These are phyloP conservation scores for Phenganax subtilis DNA, from an alignment of 92 coral and sea anemone species.

Conservation along the genomic window DNA sequence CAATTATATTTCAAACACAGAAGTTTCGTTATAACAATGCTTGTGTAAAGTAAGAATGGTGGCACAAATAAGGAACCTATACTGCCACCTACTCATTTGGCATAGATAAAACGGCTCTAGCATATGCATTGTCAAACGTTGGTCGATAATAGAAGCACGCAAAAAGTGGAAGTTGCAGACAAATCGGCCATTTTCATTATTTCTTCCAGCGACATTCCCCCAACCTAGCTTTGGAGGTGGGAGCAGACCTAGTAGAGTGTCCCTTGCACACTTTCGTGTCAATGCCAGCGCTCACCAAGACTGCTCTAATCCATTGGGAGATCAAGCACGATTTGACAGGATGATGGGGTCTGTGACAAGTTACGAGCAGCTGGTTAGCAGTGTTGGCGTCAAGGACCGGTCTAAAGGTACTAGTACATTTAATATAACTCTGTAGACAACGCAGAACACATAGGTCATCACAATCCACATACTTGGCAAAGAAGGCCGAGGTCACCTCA, in stretches of 20 bases:
- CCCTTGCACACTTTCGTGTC: slow-evolving; percentile 1
- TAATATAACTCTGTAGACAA: slow-evolving; percentile 18
- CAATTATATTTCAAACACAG: too few species aligned
- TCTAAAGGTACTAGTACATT: neutral
- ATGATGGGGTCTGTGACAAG: slow-evolving; percentile 1
- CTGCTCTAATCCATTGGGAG: neutral
- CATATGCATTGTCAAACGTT: neutral
- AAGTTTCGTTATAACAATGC: neutral
- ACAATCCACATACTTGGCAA: slow-evolving; percentile 19
- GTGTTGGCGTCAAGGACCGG: neutral
- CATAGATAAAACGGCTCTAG: slow-evolving; percentile 3
- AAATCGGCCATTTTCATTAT: slow-evolving; percentile 6
- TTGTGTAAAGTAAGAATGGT: neutral
- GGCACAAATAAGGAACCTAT: neutral
- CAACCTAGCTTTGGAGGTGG: slow-evolving; percentile 8
- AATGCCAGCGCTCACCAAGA: neutral
- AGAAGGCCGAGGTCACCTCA: neutral
- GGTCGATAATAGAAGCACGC: slow-evolving; percentile 1
- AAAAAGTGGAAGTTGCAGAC: slow-evolving; percentile 5
- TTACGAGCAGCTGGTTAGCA: slow-evolving; percentile 1
- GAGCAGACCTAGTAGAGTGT: neutral
- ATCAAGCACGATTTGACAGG: slow-evolving; percentile 1
- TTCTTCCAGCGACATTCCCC: slow-evolving; percentile 1
- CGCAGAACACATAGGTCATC: neutral
- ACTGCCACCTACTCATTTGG: neutral